Percentiles rank a stretch among this genome's conserved stretches.
Evolutionary conservation across 2,113 vertebrate genomes (phyloP).

Genomic region (Proteles cristata): DNA sequence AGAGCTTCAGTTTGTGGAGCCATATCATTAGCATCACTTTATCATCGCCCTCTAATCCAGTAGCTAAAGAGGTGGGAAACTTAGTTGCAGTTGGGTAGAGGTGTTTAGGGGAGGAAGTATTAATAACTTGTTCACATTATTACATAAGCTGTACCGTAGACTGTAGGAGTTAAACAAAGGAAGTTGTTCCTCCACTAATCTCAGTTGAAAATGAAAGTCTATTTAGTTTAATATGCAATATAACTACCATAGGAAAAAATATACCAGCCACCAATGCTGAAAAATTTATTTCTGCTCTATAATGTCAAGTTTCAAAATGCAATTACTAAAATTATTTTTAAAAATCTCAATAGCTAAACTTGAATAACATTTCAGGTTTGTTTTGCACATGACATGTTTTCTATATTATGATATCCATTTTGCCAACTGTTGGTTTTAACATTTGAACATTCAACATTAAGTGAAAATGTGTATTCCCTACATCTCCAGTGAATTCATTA

Average conservation of each 20-base stretch:
- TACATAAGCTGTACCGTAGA: background rate
- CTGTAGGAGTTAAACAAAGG: background rate
- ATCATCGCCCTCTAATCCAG: background rate
- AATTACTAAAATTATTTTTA: conserved; percentile 1
- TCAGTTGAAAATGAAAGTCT: background rate
- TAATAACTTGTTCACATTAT: background rate
- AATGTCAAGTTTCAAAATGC: background rate
- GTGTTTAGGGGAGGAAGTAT: background rate
- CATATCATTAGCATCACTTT: background rate
- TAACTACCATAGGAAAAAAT: background rate
- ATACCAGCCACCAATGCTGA: background rate
- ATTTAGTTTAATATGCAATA: background rate
- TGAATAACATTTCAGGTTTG: conserved; percentile 9
- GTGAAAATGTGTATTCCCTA: background rate
- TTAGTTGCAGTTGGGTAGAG: background rate
- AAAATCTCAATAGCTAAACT: background rate
- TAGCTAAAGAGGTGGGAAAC: background rate
- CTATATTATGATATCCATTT: background rate
- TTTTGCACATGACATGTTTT: background rate
- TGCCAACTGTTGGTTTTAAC: background rate
- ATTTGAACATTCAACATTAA: background rate
- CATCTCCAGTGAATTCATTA: background rate
- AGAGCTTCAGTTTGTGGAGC: background rate
- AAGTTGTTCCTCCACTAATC: background rate
- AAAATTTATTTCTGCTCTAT: background rate